phyloP scores from a whole-genome alignment of 2,797 vertebrate genomes.

The Somateria mollissima region DNA sequence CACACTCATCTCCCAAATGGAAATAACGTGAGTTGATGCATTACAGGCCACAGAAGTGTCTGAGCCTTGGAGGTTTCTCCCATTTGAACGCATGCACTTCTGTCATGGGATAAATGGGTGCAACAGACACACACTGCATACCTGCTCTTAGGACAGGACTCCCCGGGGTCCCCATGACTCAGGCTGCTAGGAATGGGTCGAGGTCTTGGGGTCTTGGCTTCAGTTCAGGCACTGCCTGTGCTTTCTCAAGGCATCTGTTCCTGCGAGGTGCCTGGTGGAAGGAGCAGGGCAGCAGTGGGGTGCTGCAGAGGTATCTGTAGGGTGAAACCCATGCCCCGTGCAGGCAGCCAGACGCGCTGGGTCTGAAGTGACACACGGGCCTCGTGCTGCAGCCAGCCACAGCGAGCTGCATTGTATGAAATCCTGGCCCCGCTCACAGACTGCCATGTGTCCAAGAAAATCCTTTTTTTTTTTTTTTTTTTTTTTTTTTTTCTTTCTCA shows the following conservation, averaged over 20 bases:
- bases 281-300: neutral
- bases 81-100: neutral
- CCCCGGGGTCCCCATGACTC: neutral
- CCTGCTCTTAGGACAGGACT: neutral
- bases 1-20: neutral
- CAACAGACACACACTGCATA: neutral
- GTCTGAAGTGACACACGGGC: neutral
- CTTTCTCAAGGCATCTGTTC: neutral
- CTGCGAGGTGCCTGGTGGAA: neutral
- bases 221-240: neutral
- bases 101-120: neutral
- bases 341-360: neutral
- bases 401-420: constrained; percentile 26
- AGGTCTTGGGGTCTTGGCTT: neutral
- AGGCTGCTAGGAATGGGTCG: neutral
- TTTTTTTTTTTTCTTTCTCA: neutral
- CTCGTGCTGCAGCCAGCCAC: constrained; percentile 30
- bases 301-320: neutral
- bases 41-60: neutral
- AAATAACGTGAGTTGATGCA: neutral
- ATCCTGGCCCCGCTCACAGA: constrained; percentile 15
- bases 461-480: neutral
- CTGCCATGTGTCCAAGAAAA: constrained; percentile 60
- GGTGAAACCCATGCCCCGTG: neutral
- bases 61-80: neutral